Base-by-base conservation (phyloP, 30 jellyfish, hydroid and myxozoan genomes). In the Sanderia malayensis region DNA sequence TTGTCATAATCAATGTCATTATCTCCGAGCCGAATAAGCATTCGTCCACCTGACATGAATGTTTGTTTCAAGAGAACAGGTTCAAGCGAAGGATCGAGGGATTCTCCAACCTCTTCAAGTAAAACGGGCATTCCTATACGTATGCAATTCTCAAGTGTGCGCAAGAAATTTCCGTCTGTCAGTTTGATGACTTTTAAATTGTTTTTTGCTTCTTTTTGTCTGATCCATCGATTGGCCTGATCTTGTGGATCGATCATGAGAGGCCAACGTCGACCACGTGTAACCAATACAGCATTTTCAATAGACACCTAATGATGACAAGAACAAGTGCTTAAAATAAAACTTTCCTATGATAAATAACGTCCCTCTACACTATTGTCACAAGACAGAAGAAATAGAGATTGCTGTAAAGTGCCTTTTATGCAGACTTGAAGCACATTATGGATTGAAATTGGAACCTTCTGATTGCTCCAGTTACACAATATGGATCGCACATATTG, bases 201-300 rank as follows among this genome's bases (percentile, higher is more conserved):
- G 63, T 84, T 91, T 58, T 71, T 79, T 19, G 95, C 80, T 59
- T 91, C 98, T 46, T 76, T 91, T 29, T 46, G 66, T 33, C 96
- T 62, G 44, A 91, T 84, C 98, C 98, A 91, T 22, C 96, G 83
- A 55, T 83, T 91, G 58, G 98, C 98, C 73, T 91, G 98, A 49
- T 84, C 98, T 73, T 91, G 98, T 9, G 98, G 98, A 61, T 91
- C 98, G 32, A 91, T 91, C 98, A 91, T 91, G 33, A 91, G 74
- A 6, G 98, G 98, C 98, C 98, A 91, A 2, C 98, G 86, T n/a
- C 96, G 78, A 1, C 94, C 96, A 0, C 96, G 65, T 0, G 96
- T 91, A 10, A 91, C 98, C 29, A 91, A 87, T 19, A 91, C 92
- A 20, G 96, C 98, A 73, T 91, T 91, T 66, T 91, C 98, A 23